Percentiles rank a stretch among this genome's conserved stretches.
phyloP scores from a whole-genome alignment of 2,888 invertebrate species.

The Tetragonula carbonaria region DNA sequence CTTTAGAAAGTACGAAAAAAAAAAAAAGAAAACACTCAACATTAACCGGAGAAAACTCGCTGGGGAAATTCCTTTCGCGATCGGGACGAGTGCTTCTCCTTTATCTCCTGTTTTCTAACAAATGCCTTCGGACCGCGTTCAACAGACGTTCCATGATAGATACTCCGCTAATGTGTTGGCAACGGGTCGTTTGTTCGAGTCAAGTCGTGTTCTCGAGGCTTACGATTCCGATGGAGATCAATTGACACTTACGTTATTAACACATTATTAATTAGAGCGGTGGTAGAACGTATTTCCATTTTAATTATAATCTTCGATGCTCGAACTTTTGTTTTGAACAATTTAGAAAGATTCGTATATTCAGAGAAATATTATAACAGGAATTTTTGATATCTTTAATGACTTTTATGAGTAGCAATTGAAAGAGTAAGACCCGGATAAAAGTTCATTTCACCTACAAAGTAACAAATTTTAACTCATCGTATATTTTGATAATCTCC shows the following conservation, averaged over 20 bases:
- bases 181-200: neutral
- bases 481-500: neutral
- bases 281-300: neutral
- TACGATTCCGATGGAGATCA: neutral
- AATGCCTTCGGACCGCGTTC: conserved; percentile 3
- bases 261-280: neutral
- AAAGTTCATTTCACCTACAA: neutral
- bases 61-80: conserved; percentile 30
- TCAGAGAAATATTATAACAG: too few relatives aligned
- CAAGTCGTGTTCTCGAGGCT: neutral
- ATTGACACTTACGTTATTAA: neutral
- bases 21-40: conserved; percentile 22
- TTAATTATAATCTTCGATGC: neutral
- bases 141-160: neutral
- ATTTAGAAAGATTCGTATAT: neutral
- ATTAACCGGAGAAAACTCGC: neutral
- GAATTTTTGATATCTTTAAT: neutral
- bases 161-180: neutral
- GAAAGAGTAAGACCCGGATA: neutral
- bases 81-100: conserved; percentile 11
- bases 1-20: conserved; percentile 50
- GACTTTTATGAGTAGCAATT: neutral
- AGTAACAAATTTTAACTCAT: neutral
- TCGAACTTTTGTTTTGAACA: neutral
- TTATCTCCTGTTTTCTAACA: neutral